Base-by-base conservation (phyloP, 2,797 vertebrate genomes). In the Epinephelus awoara region DNA sequence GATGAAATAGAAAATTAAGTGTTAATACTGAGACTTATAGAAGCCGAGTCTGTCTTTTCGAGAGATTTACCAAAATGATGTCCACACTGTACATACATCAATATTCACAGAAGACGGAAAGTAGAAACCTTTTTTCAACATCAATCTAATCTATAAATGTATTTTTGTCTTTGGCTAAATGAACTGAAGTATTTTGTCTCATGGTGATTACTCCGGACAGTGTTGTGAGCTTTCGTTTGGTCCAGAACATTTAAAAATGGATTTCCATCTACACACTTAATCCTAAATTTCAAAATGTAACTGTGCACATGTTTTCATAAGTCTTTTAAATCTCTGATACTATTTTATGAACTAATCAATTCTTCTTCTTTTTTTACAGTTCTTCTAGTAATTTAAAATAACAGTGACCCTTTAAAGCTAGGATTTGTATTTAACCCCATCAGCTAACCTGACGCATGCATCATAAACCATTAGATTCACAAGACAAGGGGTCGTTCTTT, bases 131-230 rank as follows among this genome's bases (percentile, higher is more conserved):
- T 72, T 72, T 71, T 87, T 8, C 27, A 87, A 77, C 80, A 78
- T 67, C 73, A 47, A 84, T 58, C 51, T 81, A 80, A 75, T 78
- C 67, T 83, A 80, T 47, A 56, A 72, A 78, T 76, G 29, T 72
- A 17, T 67, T 85, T 61, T 83, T 82, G 62, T 88, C 85, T 93
- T 93, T 92, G 88, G 88, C 83, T 87, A 90, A 85, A 90, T 85
- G 18, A 89, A 89, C 51, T 57, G 50, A 76, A 81, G 19, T 52
- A 23, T 83, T 15, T 72, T 21, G n/a, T 72, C 77, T 85, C 10
- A 52, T 65, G 51, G 62, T 78, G 12, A 38, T 74, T 81, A 82
- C 21, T 83, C 71, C 78, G 57, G 72, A 86, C 74, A 75, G 42
- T 78, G 65, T 58, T 69, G 63, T 75, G 54, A 91, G 78, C 67